Conservation (phyloP, 2,888 invertebrate species). For the Troides aeacus region DNA sequence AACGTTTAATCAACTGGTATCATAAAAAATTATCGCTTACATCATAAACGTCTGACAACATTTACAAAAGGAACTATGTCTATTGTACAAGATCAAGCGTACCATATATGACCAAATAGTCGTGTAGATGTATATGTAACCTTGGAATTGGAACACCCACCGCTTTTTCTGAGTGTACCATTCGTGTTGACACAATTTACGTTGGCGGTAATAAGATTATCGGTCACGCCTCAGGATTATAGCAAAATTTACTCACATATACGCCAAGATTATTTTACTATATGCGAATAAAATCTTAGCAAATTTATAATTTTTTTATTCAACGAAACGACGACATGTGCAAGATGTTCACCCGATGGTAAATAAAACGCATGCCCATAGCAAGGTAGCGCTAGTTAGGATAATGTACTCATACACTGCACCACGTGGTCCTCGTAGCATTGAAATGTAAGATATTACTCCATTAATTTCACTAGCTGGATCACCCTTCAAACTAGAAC, state of each 20-base stretch:
- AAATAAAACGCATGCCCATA: no score
- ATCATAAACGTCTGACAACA: constrained; percentile 6
- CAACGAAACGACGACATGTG: background rate
- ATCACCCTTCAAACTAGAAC: no score
- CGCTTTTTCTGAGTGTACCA: constrained; percentile 42
- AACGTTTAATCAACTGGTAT: background rate
- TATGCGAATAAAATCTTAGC: background rate
- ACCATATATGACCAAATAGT: background rate
- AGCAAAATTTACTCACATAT: constrained; percentile 20
- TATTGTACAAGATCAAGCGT: constrained; percentile 1
- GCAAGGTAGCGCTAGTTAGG: no score
- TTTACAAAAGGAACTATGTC: background rate
- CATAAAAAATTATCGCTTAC: constrained; percentile 1
- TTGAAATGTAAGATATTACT: no score
- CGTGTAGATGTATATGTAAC: constrained; percentile 10
- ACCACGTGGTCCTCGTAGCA: no score
- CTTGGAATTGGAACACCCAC: constrained; percentile 46
- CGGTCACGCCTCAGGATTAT: constrained; percentile 39
- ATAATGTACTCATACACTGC: no score
- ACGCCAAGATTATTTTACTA: background rate
- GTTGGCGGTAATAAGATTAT: constrained; percentile 60
- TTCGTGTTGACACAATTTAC: constrained; percentile 55
- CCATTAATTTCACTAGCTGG: no score
- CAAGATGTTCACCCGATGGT: no score
- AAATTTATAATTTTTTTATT: background rate